phyloP scores from a whole-genome alignment of 2,888 invertebrate genomes.

The Cantharis flavilabris region DNA sequence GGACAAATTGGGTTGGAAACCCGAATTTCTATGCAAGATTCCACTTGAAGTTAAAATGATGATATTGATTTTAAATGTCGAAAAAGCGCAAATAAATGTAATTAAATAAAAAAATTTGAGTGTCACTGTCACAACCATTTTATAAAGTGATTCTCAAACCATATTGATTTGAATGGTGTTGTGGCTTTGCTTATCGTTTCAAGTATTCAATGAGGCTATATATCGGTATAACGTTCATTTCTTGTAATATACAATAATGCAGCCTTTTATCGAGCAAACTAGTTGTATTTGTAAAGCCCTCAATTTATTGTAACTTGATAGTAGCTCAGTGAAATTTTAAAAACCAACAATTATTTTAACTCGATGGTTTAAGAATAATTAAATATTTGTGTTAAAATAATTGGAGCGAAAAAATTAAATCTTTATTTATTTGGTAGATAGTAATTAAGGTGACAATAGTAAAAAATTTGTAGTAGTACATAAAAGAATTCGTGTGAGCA shows the following conservation, averaged over 20 bases:
- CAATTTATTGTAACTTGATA: neutral
- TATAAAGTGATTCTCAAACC: conserved; percentile 27
- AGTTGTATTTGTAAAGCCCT: conserved; percentile 21
- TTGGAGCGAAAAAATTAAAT: neutral
- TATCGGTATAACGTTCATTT: conserved; percentile 37
- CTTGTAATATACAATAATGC: conserved; percentile 34
- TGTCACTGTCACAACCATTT: conserved; percentile 11
- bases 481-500: conserved; percentile 38
- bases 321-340: neutral
- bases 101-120: conserved; percentile 1
- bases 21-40: no score
- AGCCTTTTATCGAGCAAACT: conserved; percentile 24
- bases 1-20: no score
- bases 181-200: conserved; percentile 35
- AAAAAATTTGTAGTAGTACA: conserved; percentile 1
- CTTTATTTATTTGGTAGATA: neutral
- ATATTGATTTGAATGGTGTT: conserved; percentile 37
- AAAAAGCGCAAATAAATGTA: neutral
- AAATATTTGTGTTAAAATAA: neutral
- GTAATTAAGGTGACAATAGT: neutral
- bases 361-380: neutral
- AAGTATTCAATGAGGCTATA: conserved; percentile 37
- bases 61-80: no score
- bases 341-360: neutral
- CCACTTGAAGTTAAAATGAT: no score